These are phyloP conservation scores for Onchidella celtica DNA, from an alignment of 2,888 invertebrate genomes.

Conservation along the genomic window DNA sequence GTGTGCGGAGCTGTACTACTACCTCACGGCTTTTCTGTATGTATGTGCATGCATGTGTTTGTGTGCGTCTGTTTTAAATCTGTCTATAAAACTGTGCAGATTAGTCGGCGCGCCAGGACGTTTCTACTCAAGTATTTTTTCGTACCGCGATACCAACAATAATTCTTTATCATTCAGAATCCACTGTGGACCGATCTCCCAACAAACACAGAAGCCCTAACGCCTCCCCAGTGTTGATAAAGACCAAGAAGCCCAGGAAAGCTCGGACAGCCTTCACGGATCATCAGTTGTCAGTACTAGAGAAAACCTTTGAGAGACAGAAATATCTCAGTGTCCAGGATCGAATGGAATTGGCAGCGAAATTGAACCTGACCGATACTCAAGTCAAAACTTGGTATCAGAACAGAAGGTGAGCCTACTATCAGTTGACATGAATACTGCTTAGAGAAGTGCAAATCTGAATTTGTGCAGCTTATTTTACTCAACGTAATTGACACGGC, in stretches of 20 bases:
- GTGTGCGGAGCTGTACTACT: no score
- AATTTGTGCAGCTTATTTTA: no score
- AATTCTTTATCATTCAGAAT: no score
- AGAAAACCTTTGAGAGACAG: constrained; percentile 97
- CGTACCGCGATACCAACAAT: no score
- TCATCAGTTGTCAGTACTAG: constrained; percentile 94
- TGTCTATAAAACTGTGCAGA: no score
- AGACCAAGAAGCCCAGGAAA: constrained; percentile 94
- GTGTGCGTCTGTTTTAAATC: no score
- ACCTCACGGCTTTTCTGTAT: no score
- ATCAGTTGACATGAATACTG: not conserved
- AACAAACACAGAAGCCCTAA: constrained; percentile 10
- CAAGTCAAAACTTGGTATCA: constrained; percentile 99
- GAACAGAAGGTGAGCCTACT: constrained; percentile 88
- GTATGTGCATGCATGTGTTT: no score
- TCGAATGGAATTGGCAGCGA: constrained; percentile 98
- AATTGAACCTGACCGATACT: constrained; percentile 96
- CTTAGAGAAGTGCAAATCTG: no score
- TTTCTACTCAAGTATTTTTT: no score
- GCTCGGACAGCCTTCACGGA: constrained; percentile 99
- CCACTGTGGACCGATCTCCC: constrained; percentile 25
- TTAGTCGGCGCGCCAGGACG: no score
- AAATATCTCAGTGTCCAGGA: constrained; percentile 91
- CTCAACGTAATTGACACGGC: no score
- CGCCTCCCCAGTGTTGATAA: constrained; percentile 45